These are phyloP conservation scores for Aelia acuminata DNA, from an alignment of 2,888 invertebrate genomes.

Conservation along the genomic window DNA sequence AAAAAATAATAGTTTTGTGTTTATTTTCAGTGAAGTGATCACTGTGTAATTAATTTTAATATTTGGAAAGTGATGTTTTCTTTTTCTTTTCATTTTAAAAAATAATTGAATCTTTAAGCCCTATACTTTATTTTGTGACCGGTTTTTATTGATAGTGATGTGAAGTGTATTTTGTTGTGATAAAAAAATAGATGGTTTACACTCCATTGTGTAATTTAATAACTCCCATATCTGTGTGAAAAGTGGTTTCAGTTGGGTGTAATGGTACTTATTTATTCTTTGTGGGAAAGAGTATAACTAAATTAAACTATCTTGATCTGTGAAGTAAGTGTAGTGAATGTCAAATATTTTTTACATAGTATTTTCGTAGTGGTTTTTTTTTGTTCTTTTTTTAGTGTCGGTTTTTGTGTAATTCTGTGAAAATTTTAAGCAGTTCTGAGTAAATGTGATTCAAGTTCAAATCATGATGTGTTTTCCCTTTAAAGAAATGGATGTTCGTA, in stretches of 20 bases:
- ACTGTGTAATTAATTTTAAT: conserved; percentile 51
- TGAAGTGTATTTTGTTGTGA: conserved; percentile 58
- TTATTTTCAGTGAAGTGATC: conserved; percentile 50
- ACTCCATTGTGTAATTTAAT: conserved; percentile 58
- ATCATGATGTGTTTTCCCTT: background rate
- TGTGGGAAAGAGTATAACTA: conserved; percentile 3
- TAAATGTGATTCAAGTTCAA: conserved; percentile 21
- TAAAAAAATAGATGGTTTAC: conserved; percentile 56
- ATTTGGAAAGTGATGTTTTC: conserved; percentile 49
- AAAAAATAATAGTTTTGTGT: conserved; percentile 44
- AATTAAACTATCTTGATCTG: background rate
- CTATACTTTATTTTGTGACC: conserved; percentile 53
- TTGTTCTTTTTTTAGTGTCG: conserved; percentile 26
- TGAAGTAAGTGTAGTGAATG: conserved; percentile 48
- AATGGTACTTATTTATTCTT: background rate
- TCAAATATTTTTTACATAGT: background rate
- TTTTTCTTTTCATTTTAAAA: conserved; percentile 48
- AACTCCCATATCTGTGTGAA: conserved; percentile 59
- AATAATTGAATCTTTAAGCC: background rate
- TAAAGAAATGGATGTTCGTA: conserved; percentile 36
- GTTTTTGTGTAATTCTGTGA: conserved; percentile 31
- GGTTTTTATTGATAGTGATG: conserved; percentile 57
- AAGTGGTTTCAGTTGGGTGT: conserved; percentile 53
- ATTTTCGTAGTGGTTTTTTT: background rate
- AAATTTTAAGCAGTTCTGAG: conserved; percentile 6